Evolutionary conservation across 2,797 vertebrate species (phyloP).

Genomic region (Catostomus latipinnis): DNA sequence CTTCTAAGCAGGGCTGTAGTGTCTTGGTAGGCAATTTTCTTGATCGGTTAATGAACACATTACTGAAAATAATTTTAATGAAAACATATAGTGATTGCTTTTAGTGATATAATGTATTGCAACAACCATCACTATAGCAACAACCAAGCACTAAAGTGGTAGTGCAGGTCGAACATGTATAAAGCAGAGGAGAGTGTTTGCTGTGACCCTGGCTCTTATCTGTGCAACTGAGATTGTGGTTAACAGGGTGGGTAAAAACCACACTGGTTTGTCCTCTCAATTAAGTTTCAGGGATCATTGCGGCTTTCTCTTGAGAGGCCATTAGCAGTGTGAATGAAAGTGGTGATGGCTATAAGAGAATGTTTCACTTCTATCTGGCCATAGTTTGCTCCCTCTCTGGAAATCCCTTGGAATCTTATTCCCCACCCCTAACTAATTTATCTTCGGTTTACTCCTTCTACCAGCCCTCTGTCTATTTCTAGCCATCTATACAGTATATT

Average conservation of each 20-base stretch:
- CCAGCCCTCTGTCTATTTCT: no score
- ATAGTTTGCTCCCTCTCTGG: conserved; percentile 7
- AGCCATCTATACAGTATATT: no score
- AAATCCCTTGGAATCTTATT: conserved; percentile 44
- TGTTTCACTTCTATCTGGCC: conserved; percentile 10
- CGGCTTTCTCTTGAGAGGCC: conserved; percentile 50
- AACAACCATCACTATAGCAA: conserved; percentile 3
- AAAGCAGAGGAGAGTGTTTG: conserved; percentile 12
- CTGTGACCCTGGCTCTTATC: conserved; percentile 18
- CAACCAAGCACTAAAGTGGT: not conserved
- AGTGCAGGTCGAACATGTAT: conserved; percentile 2
- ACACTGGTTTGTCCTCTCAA: conserved; percentile 51
- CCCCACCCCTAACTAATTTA: not conserved
- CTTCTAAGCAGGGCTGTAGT: not conserved
- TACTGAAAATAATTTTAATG: not conserved
- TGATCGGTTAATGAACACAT: not conserved
- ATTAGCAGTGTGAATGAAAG: conserved; percentile 47
- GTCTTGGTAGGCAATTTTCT: not conserved
- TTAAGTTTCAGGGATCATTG: conserved; percentile 53
- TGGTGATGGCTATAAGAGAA: conserved; percentile 16
- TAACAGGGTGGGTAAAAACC: conserved; percentile 44
- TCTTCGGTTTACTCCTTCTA: not conserved
- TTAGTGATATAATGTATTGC: conserved; percentile 14
- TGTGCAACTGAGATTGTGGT: conserved; percentile 41
- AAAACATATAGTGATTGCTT: conserved; percentile 1